Conservation (phyloP, 2,113 vertebrate genomes). For the Nothoprocta perdicaria region DNA sequence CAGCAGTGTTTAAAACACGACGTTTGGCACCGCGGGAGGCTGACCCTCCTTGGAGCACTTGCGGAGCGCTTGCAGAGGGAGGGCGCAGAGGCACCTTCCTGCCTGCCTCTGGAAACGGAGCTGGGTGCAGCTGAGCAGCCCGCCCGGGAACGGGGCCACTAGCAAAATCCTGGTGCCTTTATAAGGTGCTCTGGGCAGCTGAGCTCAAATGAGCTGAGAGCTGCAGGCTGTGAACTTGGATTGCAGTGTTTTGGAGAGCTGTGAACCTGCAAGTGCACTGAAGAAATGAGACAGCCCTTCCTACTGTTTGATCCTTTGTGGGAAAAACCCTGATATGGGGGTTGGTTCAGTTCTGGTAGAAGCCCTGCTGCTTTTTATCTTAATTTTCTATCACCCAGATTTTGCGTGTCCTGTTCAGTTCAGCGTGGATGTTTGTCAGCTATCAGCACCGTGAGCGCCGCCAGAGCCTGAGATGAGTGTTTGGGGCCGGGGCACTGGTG, state of each 20-base stretch:
- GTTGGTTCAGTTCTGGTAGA: not conserved
- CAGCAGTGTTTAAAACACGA: slow-evolving; percentile 24
- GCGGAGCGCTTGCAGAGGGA: not conserved
- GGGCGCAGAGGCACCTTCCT: not conserved
- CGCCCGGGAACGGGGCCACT: rapidly evolving
- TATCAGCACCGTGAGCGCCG: rapidly evolving
- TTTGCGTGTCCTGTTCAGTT: rapidly evolving
- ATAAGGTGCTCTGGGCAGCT: not conserved
- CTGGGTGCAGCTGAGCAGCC: not conserved
- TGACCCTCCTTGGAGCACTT: slow-evolving; percentile 1
- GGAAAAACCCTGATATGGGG: not conserved
- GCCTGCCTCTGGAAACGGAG: not conserved
- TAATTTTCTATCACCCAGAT: not conserved
- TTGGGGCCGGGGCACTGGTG: not conserved
- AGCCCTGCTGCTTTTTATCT: not conserved
- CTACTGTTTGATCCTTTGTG: not conserved
- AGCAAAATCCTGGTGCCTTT: not conserved
- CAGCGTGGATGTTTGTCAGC: not conserved
- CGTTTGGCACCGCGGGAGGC: not conserved
- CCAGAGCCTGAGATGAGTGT: not conserved
- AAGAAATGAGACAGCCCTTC: not conserved
- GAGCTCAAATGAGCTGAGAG: not conserved
- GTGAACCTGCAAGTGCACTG: not conserved
- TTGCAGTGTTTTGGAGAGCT: not conserved
- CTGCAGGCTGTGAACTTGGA: rapidly evolving